A percentile compares a stretch with the other conserved stretches of the same genome.
Conservation (phyloP, 1,140 invertebrate species). For the Papilio polytes region DNA sequence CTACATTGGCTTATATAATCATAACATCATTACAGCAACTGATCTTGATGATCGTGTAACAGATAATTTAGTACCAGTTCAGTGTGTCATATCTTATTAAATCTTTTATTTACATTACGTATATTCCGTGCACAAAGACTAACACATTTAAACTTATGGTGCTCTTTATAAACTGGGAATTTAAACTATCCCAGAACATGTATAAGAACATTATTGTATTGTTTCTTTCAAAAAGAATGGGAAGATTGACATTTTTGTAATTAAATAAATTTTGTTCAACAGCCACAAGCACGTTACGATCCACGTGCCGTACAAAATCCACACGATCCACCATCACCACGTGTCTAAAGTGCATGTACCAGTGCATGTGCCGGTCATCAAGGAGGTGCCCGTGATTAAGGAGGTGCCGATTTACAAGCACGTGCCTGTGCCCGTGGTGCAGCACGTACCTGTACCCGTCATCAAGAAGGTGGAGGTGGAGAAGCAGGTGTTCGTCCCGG, state of each 20-base stretch:
- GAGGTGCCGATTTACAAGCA: conserved; percentile 74
- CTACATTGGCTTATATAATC: background rate
- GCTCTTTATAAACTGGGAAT: too few species aligned
- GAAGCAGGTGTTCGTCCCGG: conserved; percentile 74
- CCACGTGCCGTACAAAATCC: conserved; percentile 86
- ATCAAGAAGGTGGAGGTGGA: conserved; percentile 77
- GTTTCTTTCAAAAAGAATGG: background rate
- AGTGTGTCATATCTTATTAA: background rate
- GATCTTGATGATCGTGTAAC: conserved; percentile 3
- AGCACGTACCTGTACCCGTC: conserved; percentile 72
- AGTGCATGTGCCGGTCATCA: conserved; percentile 82
- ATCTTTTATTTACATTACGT: too few species aligned
- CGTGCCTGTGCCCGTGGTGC: conserved; percentile 67
- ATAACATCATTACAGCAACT: background rate
- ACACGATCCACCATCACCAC: conserved; percentile 86
- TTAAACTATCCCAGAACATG: background rate
- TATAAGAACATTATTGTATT: background rate
- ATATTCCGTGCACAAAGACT: too few species aligned
- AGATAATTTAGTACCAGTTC: background rate
- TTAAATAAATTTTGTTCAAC: conserved; percentile 64
- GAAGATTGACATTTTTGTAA: background rate
- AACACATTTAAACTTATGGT: too few species aligned
- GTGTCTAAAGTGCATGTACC: conserved; percentile 84
- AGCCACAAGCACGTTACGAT: conserved; percentile 85
- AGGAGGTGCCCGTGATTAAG: conserved; percentile 73